These are phyloP conservation scores for Drosophila ercepeae DNA, from an alignment of 1,140 invertebrate species.

Conservation along the genomic window DNA sequence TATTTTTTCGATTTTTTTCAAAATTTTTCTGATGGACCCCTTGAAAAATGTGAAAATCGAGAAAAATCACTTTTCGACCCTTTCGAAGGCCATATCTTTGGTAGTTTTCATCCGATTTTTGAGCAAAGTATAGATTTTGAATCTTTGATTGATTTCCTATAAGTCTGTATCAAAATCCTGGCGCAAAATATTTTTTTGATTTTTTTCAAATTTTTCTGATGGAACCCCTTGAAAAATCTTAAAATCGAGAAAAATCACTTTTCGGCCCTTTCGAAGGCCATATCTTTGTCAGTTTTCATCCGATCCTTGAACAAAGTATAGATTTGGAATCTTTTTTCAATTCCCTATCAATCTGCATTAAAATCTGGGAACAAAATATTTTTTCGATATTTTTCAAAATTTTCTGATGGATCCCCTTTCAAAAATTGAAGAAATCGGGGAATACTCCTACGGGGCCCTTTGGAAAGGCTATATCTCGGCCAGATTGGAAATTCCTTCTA, in stretches of 20 bases:
- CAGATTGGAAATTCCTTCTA: no score
- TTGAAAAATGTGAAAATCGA: no score
- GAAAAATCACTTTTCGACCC: no score
- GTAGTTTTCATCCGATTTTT: no score
- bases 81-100: no score
- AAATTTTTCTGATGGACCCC: no score
- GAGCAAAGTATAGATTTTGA: no score
- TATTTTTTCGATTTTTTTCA: no score
- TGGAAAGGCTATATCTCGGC: no score
- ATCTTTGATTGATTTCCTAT: not conserved
- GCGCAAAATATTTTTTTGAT: not conserved
- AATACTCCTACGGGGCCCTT: no score
- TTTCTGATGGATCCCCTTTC: no score
- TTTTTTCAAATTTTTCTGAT: not conserved
- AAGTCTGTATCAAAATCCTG: not conserved
- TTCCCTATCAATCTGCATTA: not conserved
- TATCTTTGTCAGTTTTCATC: not conserved
- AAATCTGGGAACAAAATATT: not conserved
- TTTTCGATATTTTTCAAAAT: not conserved
- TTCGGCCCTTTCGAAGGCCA: not conserved
- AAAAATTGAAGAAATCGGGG: no score
- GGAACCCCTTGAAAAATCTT: not conserved
- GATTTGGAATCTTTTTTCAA: not conserved
- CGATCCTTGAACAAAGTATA: not conserved
- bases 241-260: not conserved